phyloP scores from a whole-genome alignment of 2,888 invertebrate genomes.

The Metacarcinus magister region DNA sequence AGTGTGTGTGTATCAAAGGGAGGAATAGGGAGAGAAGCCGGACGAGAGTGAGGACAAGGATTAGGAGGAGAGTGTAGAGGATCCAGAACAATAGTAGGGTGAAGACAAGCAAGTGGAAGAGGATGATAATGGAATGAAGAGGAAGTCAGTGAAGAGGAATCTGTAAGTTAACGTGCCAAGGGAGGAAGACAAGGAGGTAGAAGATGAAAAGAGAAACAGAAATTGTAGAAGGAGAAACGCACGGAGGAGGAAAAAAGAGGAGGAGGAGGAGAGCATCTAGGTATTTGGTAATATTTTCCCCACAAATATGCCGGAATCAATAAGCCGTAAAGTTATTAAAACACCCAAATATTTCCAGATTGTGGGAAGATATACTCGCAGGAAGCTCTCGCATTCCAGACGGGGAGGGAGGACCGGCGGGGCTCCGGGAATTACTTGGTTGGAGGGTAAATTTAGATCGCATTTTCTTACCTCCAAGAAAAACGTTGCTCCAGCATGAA shows the following conservation, averaged over 20 bases:
- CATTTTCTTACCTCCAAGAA: background rate
- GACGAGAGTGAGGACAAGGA: background rate
- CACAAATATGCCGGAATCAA: constrained; percentile 26
- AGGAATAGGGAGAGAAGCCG: background rate
- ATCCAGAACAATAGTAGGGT: background rate
- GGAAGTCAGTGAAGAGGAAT: too few species aligned
- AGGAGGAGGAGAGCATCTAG: background rate
- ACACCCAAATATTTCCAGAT: background rate
- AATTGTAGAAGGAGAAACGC: background rate
- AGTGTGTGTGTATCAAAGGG: constrained; percentile 26
- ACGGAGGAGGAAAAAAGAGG: background rate
- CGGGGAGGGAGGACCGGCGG: background rate
- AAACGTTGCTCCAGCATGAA: background rate
- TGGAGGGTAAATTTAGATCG: background rate
- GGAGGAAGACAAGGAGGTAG: too few species aligned
- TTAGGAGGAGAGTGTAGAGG: too few species aligned
- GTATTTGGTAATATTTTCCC: constrained; percentile 12
- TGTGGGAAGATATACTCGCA: background rate
- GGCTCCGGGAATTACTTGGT: background rate
- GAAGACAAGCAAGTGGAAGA: background rate
- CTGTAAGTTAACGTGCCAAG: too few species aligned
- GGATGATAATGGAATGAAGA: too few species aligned
- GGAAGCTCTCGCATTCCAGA: background rate
- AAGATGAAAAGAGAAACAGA: background rate
- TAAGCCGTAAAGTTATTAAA: constrained; percentile 14